Evolutionary conservation across 2,797 vertebrate species (phyloP), one percentile per base, ranked within the genome.

Genomic region (Rhinophrynus dorsalis): DNA sequence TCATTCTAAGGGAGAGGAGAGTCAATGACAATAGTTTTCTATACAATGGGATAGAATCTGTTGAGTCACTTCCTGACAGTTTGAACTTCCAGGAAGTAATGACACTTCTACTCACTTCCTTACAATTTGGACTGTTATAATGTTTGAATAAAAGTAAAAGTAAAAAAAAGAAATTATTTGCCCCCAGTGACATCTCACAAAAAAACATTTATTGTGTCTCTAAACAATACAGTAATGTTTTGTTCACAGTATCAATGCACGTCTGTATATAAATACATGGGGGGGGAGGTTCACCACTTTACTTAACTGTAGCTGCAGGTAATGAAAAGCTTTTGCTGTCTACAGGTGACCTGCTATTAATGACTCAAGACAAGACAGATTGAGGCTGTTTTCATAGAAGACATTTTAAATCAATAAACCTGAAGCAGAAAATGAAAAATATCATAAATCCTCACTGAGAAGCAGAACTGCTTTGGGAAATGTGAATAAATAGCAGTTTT

Each of bases 311-410:
- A 45, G 30, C 68, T 80, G 56, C 48, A 78, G 58, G 54, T 80
- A 81, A 76, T 76, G 50, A 79, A 77, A 83, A 76, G 79, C 26
- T 67, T 83, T 80, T 77, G 67, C 74, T 77, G 20, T 76, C 60
- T 63, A 71, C 52, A 71, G 35, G 67, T 75, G 66, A 76, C 68
- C 58, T 75, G 52, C 63, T 81, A 48, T 80, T 77, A 81, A 18
- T 81, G 69, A 79, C 74, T 81, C 66, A 48, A 32, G 54, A 79
- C 74, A 70, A 77, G 74, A 74, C 67, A 77, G 74, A 76, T 79
- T 72, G 79, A 42, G 48, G 32, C 12, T 76, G 17, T 76, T 76
- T 79, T 72, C 73, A 79, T 80, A 78, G 67, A 73, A 78, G 67
- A 12, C 45, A 74, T 78, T 78, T 50, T 74, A 76, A 77, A 78